Conservation (phyloP, 2,888 invertebrate genomes). For the Coelopa pilipes region DNA sequence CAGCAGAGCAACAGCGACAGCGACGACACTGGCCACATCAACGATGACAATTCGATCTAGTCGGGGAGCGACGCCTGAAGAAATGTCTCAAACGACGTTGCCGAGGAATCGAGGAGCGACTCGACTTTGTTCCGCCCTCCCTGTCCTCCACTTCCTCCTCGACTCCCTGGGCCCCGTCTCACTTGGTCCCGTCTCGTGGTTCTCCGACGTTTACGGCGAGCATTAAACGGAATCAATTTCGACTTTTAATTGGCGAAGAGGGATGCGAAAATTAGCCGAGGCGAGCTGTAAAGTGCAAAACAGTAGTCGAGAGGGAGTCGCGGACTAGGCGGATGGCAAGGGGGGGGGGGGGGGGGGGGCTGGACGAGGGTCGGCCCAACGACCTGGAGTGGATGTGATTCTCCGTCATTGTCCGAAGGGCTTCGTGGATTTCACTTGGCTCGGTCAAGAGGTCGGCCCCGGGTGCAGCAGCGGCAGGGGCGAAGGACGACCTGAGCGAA, state of each 20-base stretch:
- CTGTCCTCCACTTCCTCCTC: too few species aligned
- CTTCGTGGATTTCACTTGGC: too few species aligned
- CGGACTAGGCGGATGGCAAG: not conserved
- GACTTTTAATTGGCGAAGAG: slow-evolving; percentile 30
- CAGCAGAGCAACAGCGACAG: not conserved
- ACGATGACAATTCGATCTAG: too few species aligned
- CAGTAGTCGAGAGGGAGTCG: not conserved
- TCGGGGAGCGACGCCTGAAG: not conserved
- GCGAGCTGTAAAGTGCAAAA: slow-evolving; percentile 24
- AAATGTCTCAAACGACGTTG: too few species aligned
- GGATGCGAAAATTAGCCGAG: slow-evolving; percentile 29
- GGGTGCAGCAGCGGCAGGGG: too few species aligned
- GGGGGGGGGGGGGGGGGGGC: not conserved
- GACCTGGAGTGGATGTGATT: not conserved
- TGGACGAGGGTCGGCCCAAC: not conserved
- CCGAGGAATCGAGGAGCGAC: too few species aligned
- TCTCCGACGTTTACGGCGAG: not conserved
- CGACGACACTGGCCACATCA: not conserved
- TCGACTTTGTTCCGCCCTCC: too few species aligned
- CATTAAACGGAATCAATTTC: slow-evolving; percentile 26
- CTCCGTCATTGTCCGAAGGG: too few species aligned
- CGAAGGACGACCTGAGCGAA: too few species aligned
- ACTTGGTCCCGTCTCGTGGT: too few species aligned
- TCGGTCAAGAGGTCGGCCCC: too few species aligned
- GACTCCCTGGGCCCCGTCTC: too few species aligned